A percentile compares a stretch with the other conserved stretches of the same genome.
Conservation (phyloP, 35 echinoderm and acorn worm species). For the Apostichopus japonicus region DNA sequence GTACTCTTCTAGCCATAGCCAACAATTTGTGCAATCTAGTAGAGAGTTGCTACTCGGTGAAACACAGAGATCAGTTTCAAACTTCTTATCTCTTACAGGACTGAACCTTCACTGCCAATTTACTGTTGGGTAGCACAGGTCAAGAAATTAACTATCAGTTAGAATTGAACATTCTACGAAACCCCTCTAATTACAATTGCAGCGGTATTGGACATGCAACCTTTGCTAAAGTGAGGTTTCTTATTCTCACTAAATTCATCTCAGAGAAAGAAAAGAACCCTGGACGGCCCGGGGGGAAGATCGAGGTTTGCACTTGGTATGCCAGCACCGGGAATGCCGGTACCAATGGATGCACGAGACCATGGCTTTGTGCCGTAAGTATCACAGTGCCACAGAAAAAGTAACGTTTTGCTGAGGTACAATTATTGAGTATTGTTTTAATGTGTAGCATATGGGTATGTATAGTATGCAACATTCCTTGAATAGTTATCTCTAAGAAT, state of each 20-base stretch:
- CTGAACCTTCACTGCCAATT: not conserved
- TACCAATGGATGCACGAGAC: constrained; percentile 96
- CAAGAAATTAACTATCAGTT: not conserved
- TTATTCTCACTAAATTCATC: constrained; percentile 44
- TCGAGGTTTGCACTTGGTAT: constrained; percentile 96
- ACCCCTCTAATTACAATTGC: constrained; percentile 14
- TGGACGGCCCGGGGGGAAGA: constrained; percentile 92
- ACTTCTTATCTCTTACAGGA: not conserved
- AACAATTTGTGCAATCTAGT: too few relatives aligned
- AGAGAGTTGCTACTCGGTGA: too few relatives aligned
- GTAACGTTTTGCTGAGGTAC: not conserved
- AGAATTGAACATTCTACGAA: not conserved
- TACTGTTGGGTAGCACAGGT: not conserved
- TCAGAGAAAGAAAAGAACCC: constrained; percentile 63
- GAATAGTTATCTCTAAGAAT: not conserved
- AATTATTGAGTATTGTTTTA: not conserved
- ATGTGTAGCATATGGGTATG: not conserved
- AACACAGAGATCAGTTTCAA: too few relatives aligned
- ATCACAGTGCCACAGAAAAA: not conserved
- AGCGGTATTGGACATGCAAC: constrained; percentile 2
- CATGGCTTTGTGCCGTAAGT: constrained; percentile 99
- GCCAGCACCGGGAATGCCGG: constrained; percentile 99
- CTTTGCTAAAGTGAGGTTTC: not conserved
- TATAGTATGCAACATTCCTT: not conserved
- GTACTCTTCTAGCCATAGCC: too few relatives aligned